Percentiles rank a stretch among this genome's conserved stretches.
Conservation (phyloP, 2,888 invertebrate species). For the Bellardia pandia region DNA sequence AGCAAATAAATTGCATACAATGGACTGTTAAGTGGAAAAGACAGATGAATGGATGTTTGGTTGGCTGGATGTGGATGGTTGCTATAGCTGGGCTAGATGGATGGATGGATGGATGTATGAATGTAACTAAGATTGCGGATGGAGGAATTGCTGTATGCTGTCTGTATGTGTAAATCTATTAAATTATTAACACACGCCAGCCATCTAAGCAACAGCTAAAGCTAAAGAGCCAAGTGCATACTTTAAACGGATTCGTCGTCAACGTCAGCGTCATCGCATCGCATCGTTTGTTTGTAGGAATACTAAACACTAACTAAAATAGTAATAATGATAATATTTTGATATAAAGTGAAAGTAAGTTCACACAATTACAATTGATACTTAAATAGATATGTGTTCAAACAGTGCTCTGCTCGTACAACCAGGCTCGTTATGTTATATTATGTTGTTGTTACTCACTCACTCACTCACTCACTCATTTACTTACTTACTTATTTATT, state of each 20-base stretch:
- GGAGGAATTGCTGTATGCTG: conserved; percentile 52
- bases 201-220: conserved; percentile 45
- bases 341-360: conserved; percentile 73
- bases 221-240: conserved; percentile 45
- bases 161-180: conserved; percentile 42
- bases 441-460: background rate
- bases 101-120: conserved; percentile 46
- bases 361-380: conserved; percentile 73
- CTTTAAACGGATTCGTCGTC: conserved; percentile 54
- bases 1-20: conserved; percentile 68
- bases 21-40: conserved; percentile 57
- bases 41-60: conserved; percentile 43
- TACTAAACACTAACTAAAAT: conserved; percentile 39
- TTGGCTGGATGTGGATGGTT: background rate
- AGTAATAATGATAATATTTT: conserved; percentile 62
- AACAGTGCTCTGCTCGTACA: background rate
- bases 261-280: conserved; percentile 20
- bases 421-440: conserved; percentile 11
- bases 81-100: conserved; percentile 7
- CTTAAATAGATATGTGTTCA: conserved; percentile 43
- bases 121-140: conserved; percentile 59
- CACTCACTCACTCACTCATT: too few relatives aligned
- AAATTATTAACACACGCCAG: conserved; percentile 70
- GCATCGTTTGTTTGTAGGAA: conserved; percentile 48
- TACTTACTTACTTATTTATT: background rate